Percentiles rank a stretch among this genome's conserved stretches.
These are phyloP conservation scores for Epizoanthus rinbou DNA, from an alignment of 92 coral and sea anemone species.

Conservation along the genomic window DNA sequence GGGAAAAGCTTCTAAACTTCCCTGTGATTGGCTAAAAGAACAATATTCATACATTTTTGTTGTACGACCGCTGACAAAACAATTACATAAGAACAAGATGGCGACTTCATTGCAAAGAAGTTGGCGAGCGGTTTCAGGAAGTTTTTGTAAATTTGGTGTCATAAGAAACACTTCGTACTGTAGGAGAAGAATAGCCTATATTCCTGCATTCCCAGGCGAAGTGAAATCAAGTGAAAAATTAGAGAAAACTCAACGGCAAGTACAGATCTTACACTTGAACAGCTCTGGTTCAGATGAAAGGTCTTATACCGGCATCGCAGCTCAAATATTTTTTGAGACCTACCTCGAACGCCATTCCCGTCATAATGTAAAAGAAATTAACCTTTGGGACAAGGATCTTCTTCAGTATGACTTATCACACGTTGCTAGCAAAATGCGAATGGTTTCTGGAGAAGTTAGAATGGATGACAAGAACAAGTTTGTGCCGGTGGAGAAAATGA, in stretches of 20 bases:
- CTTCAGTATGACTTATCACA: slow-evolving; percentile 87
- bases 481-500: slow-evolving; percentile 85
- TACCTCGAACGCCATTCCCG: slow-evolving; percentile 64
- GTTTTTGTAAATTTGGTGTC: not conserved
- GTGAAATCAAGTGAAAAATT: slow-evolving; percentile 76
- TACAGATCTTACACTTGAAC: slow-evolving; percentile 86
- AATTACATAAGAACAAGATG: slow-evolving; percentile 43
- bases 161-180: not conserved
- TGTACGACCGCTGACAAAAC: slow-evolving; percentile 23
- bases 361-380: slow-evolving; percentile 76
- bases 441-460: slow-evolving; percentile 73
- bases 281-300: slow-evolving; percentile 89
- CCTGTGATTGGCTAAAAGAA: slow-evolving; percentile 13
- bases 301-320: slow-evolving; percentile 93
- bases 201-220: slow-evolving; percentile 88
- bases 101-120: slow-evolving; percentile 22
- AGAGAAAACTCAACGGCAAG: slow-evolving; percentile 51
- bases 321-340: slow-evolving; percentile 67
- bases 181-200: slow-evolving; percentile 58
- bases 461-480: slow-evolving; percentile 73
- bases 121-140: not conserved
- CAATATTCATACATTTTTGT: not conserved
- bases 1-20: slow-evolving; percentile 51
- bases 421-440: slow-evolving; percentile 95
- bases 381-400: slow-evolving; percentile 91